phyloP scores from a whole-genome alignment of 2,113 vertebrate species.

The Spilogale gracilis region DNA sequence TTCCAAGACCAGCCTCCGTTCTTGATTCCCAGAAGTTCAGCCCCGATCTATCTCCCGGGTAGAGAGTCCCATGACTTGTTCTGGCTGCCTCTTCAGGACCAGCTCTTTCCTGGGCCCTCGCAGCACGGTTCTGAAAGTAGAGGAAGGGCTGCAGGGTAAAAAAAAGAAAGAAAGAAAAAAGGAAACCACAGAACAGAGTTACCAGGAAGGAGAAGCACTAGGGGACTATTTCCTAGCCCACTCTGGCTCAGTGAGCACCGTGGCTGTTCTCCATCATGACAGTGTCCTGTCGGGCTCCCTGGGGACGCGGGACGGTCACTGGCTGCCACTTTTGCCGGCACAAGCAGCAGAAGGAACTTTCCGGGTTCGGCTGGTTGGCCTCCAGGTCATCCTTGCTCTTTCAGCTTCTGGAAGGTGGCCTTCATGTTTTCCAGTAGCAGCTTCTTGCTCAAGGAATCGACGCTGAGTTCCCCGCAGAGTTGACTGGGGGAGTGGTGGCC shows the following conservation, averaged over 20 bases:
- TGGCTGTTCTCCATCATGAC: rapidly evolving
- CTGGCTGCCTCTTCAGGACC: not conserved
- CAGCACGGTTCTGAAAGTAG: rapidly evolving
- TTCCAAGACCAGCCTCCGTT: not conserved
- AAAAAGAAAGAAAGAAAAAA: no score
- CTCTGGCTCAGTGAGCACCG: rapidly evolving
- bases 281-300: rapidly evolving
- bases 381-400: not conserved
- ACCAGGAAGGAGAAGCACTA: rapidly evolving
- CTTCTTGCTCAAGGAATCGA: not conserved
- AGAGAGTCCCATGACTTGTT: no score
- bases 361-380: rapidly evolving
- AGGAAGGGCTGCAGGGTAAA: not conserved
- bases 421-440: not conserved
- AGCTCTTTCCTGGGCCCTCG: rapidly evolving
- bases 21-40: not conserved
- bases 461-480: not conserved
- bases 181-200: not conserved
- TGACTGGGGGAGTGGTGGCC: no score
- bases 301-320: rapidly evolving
- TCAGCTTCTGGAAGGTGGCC: not conserved
- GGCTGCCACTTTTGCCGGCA: not conserved
- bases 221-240: rapidly evolving
- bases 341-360: not conserved
- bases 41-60: rapidly evolving